These are phyloP conservation scores for Pandemis cinnamomeana DNA, from an alignment of 2,888 invertebrate species.

Conservation along the genomic window DNA sequence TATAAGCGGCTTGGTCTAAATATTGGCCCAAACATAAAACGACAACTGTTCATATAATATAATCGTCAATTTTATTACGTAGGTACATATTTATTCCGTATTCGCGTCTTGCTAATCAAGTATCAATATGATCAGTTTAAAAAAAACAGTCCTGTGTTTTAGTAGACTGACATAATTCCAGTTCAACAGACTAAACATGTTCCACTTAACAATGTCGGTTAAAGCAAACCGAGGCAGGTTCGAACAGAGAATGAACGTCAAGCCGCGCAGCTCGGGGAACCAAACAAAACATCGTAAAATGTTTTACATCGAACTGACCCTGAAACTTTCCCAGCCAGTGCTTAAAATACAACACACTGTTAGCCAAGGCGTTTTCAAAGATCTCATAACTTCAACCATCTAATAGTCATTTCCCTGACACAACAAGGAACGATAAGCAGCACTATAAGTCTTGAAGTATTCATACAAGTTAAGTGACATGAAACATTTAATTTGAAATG, in stretches of 20 bases:
- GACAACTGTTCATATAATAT: too few species aligned
- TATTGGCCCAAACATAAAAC: too few species aligned
- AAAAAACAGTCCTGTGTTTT: background rate
- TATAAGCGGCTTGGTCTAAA: too few species aligned
- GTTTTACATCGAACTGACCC: conserved; percentile 54
- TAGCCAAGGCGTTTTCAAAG: conserved; percentile 8
- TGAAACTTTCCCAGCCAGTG: conserved; percentile 57
- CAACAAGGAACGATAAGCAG: background rate
- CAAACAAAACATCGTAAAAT: conserved; percentile 59
- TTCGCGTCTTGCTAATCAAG: background rate
- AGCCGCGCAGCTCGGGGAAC: conserved; percentile 35
- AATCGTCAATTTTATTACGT: too few species aligned
- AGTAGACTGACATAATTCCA: conserved; percentile 11
- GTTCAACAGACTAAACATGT: conserved; percentile 25
- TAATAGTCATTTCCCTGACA: background rate
- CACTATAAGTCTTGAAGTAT: background rate
- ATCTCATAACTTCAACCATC: background rate
- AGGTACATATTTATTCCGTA: too few species aligned
- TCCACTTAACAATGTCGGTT: conserved; percentile 23
- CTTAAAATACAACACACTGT: conserved; percentile 46
- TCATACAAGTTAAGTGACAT: background rate
- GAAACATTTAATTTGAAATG: conserved; percentile 3
- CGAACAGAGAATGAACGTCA: conserved; percentile 9
- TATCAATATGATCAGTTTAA: background rate
- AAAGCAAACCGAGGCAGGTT: conserved; percentile 10